phyloP scores from a whole-genome alignment of 2,113 vertebrate genomes.

The Geothlypis trichas region DNA sequence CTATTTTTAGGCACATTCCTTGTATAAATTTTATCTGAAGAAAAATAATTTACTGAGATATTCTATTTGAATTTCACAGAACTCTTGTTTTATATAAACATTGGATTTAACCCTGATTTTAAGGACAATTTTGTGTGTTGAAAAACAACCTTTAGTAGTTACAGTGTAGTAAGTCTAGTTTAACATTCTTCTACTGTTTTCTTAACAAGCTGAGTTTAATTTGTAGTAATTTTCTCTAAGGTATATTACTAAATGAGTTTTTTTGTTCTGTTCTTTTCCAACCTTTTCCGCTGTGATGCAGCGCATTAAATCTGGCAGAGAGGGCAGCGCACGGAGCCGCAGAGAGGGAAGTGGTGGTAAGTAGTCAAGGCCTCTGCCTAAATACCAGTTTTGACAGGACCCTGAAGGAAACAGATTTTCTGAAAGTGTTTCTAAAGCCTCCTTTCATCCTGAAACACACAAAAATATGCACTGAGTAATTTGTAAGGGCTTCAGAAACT shows the following conservation, averaged over 20 bases:
- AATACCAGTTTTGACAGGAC: background rate
- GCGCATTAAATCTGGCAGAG: slow-evolving; percentile 89
- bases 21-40: slow-evolving; percentile 39
- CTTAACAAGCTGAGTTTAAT: background rate
- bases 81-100: background rate
- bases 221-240: background rate
- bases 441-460: background rate
- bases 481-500: background rate
- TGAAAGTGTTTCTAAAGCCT: background rate
- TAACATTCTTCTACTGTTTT: background rate
- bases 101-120: background rate
- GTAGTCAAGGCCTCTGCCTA: slow-evolving; percentile 37
- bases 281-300: slow-evolving; percentile 49
- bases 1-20: slow-evolving; percentile 1
- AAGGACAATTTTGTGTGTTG: background rate
- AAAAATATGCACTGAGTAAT: background rate
- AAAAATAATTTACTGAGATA: background rate
- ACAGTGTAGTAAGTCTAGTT: background rate
- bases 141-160: background rate
- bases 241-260: background rate
- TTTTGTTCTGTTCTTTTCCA: slow-evolving; percentile 9
- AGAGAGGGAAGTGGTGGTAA: slow-evolving; percentile 89
- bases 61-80: background rate
- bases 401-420: background rate
- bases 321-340: slow-evolving; percentile 81